These are phyloP conservation scores for Chelonia mydas DNA, from an alignment of 2,797 vertebrate species.

Conservation along the genomic window DNA sequence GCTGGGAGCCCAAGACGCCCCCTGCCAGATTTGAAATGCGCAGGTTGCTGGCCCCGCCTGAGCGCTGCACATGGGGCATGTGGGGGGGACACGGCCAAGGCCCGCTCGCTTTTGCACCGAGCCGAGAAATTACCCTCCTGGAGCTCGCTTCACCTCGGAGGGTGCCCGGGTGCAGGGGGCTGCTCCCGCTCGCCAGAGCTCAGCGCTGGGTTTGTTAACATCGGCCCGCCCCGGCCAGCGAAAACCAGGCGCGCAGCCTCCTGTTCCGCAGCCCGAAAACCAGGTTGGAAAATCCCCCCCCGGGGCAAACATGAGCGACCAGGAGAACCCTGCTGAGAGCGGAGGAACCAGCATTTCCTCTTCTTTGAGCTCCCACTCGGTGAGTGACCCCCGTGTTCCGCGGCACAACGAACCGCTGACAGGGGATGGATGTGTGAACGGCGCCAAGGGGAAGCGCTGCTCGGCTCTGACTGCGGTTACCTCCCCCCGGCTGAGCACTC, in stretches of 20 bases:
- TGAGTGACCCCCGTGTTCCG: no score
- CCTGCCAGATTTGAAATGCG: background rate
- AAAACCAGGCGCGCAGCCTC: no score
- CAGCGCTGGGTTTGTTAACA: background rate
- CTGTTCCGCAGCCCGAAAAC: background rate
- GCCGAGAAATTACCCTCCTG: no score
- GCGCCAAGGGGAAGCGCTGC: no score
- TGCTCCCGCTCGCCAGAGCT: no score
- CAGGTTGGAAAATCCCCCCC: background rate
- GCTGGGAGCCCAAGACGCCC: background rate
- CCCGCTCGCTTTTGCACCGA: background rate
- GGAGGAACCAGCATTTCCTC: background rate
- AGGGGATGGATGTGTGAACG: no score
- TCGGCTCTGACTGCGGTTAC: background rate
- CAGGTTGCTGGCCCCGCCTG: no score
- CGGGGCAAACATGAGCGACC: background rate
- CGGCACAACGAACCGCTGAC: background rate
- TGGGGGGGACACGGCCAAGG: background rate
- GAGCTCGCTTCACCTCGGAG: no score
- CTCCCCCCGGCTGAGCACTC: background rate
- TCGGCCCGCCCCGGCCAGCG: no score
- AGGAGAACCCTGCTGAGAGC: background rate
- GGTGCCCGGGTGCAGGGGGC: no score
- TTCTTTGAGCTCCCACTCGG: no score
- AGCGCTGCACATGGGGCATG: background rate